Conservation (phyloP, 2,797 vertebrate genomes). For the Galago senegalensis region DNA sequence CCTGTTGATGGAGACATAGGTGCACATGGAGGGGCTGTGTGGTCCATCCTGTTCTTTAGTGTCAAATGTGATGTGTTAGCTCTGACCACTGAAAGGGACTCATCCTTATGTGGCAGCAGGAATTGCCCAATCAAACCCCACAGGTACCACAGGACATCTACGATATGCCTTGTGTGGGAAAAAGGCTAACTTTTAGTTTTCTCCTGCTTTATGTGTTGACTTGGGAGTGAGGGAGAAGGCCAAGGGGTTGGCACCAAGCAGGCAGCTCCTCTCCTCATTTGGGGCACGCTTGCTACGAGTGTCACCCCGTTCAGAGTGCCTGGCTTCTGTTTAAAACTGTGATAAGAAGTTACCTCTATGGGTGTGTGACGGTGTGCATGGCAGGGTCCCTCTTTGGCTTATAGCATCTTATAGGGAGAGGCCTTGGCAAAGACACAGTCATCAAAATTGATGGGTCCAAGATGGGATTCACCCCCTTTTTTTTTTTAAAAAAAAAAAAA, state of each 20-base stretch:
- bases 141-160: neutral
- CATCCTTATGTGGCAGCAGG: neutral
- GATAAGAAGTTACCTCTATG: neutral
- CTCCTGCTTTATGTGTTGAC: neutral
- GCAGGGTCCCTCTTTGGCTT: neutral
- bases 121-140: neutral
- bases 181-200: neutral
- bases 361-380: neutral
- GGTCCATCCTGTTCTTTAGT: neutral
- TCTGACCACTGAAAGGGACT: neutral
- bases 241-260: accelerated
- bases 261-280: no score
- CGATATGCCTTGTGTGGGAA: neutral
- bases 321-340: neutral
- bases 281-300: neutral
- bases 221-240: neutral
- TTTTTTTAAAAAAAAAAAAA: neutral
- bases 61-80: neutral
- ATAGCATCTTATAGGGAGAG: neutral
- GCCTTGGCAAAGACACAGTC: neutral
- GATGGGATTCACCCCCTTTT: slow-evolving; percentile 61
- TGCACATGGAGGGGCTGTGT: neutral
- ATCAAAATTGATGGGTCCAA: slow-evolving; percentile 54
- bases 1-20: accelerated
- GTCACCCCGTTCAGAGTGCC: neutral